phyloP scores from a whole-genome alignment of 2,113 vertebrate species.

The Picathartes gymnocephalus region DNA sequence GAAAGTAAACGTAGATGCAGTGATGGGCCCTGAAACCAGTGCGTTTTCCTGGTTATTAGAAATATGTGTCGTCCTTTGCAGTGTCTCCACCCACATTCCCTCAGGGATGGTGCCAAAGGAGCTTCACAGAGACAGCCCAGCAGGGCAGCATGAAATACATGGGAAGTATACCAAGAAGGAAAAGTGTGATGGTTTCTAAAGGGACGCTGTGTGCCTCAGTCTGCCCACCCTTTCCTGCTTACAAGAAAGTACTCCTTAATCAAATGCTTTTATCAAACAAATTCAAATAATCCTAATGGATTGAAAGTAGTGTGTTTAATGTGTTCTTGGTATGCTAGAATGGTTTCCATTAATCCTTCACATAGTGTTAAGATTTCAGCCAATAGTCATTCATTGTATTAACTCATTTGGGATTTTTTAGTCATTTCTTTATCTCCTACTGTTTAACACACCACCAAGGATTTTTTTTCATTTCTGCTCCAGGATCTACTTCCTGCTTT shows the following conservation, averaged over 20 bases:
- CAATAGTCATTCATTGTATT: background rate
- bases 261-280: background rate
- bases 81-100: background rate
- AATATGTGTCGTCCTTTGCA: accelerated
- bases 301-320: background rate
- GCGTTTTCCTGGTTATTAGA: background rate
- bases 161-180: background rate
- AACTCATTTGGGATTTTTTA: background rate
- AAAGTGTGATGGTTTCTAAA: background rate
- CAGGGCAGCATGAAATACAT: background rate
- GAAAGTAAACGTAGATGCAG: background rate
- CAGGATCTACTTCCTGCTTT: background rate
- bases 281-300: background rate
- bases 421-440: background rate
- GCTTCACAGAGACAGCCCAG: background rate
- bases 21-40: background rate
- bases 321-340: background rate
- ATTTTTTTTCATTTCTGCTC: background rate
- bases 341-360: background rate
- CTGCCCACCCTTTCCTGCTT: background rate
- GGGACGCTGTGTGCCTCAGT: accelerated
- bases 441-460: background rate
- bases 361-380: background rate
- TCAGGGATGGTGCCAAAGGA: background rate
- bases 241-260: background rate